phyloP scores from a whole-genome alignment of 1,140 invertebrate species.

The Cataglyphis hispanica region DNA sequence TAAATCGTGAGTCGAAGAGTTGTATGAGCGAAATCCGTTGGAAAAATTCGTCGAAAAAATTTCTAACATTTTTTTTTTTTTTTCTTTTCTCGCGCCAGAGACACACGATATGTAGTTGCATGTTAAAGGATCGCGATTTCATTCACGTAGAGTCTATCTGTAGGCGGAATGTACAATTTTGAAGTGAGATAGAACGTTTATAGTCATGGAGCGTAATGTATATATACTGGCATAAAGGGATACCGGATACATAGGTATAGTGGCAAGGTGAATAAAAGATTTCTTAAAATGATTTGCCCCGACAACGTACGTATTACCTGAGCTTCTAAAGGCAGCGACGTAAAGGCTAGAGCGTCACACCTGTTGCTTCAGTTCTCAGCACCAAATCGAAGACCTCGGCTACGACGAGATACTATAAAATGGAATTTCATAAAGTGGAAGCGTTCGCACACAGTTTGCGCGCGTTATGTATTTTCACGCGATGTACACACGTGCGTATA shows the following conservation, averaged over 20 bases:
- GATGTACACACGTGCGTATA: constrained; percentile 33
- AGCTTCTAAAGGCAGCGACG: constrained; percentile 74
- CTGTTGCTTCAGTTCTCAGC: constrained; percentile 85
- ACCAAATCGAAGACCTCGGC: constrained; percentile 81
- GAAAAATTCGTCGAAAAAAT: not conserved
- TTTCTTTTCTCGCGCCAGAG: no score
- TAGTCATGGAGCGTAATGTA: constrained; percentile 52
- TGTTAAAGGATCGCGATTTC: constrained; percentile 15
- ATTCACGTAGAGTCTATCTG: constrained; percentile 30
- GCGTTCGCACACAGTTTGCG: constrained; percentile 67
- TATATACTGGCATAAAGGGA: constrained; percentile 58
- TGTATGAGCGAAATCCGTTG: not conserved
- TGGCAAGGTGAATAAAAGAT: constrained; percentile 75
- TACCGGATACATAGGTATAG: constrained; percentile 62
- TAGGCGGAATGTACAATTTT: constrained; percentile 44
- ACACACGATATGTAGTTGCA: not conserved
- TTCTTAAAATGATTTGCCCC: constrained; percentile 77
- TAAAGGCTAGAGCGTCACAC: constrained; percentile 79
- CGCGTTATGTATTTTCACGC: constrained; percentile 66
- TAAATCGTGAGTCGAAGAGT: not conserved
- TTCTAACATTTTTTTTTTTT: not conserved
- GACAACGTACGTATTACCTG: constrained; percentile 77
- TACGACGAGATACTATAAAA: constrained; percentile 76
- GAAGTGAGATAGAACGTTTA: constrained; percentile 51
- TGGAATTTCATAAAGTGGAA: constrained; percentile 80